A percentile compares a stretch with the other conserved stretches of the same genome.
Conservation (phyloP, 2,888 invertebrate genomes). For the Coleophora deauratella region DNA sequence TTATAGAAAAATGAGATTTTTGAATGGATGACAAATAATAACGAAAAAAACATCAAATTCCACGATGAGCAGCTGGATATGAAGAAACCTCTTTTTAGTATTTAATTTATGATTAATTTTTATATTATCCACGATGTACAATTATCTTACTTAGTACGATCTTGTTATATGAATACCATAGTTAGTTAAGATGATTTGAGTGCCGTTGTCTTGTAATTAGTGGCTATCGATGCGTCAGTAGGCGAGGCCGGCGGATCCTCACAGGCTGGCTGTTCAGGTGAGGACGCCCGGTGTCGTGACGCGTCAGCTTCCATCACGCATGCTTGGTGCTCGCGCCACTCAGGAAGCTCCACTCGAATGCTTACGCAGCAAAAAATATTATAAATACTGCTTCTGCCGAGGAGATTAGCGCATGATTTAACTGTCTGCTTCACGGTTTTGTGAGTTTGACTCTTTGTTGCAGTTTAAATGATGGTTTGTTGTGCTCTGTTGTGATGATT, state of each 20-base stretch:
- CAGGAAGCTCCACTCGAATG: slow-evolving; percentile 37
- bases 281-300: slow-evolving; percentile 51
- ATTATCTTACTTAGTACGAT: too few relatives aligned
- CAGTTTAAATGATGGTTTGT: background rate
- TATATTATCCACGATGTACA: too few relatives aligned
- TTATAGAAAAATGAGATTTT: too few relatives aligned
- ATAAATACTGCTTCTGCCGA: slow-evolving; percentile 7
- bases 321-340: too few relatives aligned
- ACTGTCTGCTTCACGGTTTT: slow-evolving; percentile 15
- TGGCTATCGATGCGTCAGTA: background rate
- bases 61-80: too few relatives aligned
- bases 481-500: slow-evolving; percentile 2
- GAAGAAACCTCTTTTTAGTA: too few relatives aligned
- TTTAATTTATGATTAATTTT: too few relatives aligned
- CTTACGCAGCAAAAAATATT: slow-evolving; percentile 11
- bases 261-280: slow-evolving; percentile 19
- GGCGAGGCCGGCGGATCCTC: slow-evolving; percentile 39
- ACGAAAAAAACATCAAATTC: too few relatives aligned
- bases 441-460: slow-evolving; percentile 12
- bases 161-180: too few relatives aligned
- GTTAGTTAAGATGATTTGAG: slow-evolving; percentile 40
- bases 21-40: too few relatives aligned
- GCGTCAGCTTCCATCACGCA: slow-evolving; percentile 34
- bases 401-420: slow-evolving; percentile 11
- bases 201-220: slow-evolving; percentile 1